Base-by-base conservation (phyloP, 2,797 vertebrate genomes). In the Platyrinchus mystaceus region DNA sequence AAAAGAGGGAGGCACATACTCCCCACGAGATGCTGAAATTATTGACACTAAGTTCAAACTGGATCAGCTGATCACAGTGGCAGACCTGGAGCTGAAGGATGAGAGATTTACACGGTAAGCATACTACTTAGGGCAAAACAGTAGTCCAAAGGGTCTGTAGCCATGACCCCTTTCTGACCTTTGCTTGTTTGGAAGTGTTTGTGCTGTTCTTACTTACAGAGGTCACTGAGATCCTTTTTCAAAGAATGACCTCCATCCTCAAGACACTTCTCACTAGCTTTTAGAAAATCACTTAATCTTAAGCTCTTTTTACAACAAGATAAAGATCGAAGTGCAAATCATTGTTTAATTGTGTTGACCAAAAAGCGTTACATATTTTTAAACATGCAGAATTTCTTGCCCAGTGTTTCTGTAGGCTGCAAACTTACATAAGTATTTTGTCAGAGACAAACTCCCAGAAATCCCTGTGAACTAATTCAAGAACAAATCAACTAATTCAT, bases 21-120 rank as follows among this genome's bases (percentile, higher is more conserved):
- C 99, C 49, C 99, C 99, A 69, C 97, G 98, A 87, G 98, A 99
- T 95, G 99, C 99, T 77, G 99, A 99, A 98, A 99, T 99, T 94
- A 98, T 99, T 92, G 99, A 99, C 96, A 99, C 99, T 32, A 99
- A 99, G 96, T 99, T 98, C 96, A 99, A 99, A 96, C 97, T 99
- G 96, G 99, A 99, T 97, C 99, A 99, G 97, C 98, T 99, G 97
- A 99, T 99, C 71, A 98, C 99, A 77, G 98, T 99, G 95, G 99
- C 99, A 87, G 99, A 99, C 98, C 97, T 99, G 98, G 99, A 99
- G 94, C 97, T 99, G 95, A 99, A 99, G 97, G 99, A 99, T 81
- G 99, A 99, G 97, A 99, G 99, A 97, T 98, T 99, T 97, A 99
- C 99, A 87, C 98, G 99, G 99, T 99, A 97, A 98, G 98, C 86